These are phyloP conservation scores for Brevimyrus niger DNA, from an alignment of 2,113 vertebrate genomes.

Conservation along the genomic window DNA sequence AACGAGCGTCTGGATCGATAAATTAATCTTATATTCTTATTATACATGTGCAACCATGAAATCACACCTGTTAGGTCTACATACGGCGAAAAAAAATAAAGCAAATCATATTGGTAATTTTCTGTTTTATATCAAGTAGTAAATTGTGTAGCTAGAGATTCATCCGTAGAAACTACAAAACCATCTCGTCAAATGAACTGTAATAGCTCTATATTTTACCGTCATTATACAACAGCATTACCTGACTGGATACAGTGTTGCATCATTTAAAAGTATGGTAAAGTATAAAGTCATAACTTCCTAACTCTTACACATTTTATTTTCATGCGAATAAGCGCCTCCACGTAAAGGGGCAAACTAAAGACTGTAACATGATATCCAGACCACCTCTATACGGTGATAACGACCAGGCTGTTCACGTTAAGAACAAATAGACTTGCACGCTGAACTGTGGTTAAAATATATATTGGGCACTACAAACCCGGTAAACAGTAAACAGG, in stretches of 20 bases:
- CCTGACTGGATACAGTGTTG: not conserved
- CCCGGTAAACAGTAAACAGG: not conserved
- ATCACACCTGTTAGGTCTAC: not conserved
- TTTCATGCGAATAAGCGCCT: not conserved
- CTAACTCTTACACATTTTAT: not conserved
- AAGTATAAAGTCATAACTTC: not conserved
- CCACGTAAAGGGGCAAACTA: not conserved
- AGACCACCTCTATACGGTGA: not conserved
- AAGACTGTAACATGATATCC: not conserved
- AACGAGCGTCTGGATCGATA: not conserved
- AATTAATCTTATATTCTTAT: not conserved
- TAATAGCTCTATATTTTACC: not conserved
- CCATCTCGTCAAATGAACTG: not conserved
- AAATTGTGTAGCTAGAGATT: not conserved
- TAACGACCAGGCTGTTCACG: not conserved
- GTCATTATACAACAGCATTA: not conserved
- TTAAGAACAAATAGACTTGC: not conserved
- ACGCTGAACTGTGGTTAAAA: not conserved
- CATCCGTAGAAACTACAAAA: not conserved
- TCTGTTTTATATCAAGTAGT: not conserved
- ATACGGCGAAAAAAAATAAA: not conserved
- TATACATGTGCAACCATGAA: not conserved
- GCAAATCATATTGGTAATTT: not conserved
- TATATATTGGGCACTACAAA: not conserved
- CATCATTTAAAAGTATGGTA: not conserved